Conservation (phyloP, 2,888 invertebrate species). For the Ophraella communa region DNA sequence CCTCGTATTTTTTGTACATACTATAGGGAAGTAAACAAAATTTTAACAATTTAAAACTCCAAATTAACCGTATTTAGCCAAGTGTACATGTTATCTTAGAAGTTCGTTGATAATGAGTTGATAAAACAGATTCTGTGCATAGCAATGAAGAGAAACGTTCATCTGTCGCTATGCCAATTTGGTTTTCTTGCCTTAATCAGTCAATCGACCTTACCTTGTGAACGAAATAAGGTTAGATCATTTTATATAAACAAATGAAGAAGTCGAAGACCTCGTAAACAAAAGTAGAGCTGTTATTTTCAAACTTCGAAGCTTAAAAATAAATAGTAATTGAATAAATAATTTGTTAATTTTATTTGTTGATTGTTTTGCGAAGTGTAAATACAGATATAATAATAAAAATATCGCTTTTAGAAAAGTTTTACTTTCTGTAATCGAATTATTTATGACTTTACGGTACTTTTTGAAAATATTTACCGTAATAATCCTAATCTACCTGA, state of each 20-base stretch:
- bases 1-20: no score
- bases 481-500: background rate
- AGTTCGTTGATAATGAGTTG: background rate
- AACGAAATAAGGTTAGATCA: conserved; percentile 46
- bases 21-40: no score
- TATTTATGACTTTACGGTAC: no score
- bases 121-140: conserved; percentile 15
- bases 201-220: conserved; percentile 37
- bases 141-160: conserved; percentile 43
- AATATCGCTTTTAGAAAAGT: no score
- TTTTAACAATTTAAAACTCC: background rate
- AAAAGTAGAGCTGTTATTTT: conserved; percentile 42
- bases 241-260: conserved; percentile 44
- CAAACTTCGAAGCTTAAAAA: background rate
- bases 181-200: conserved; percentile 42
- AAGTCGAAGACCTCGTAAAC: conserved; percentile 44
- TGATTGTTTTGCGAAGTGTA: no score
- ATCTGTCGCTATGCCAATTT: conserved; percentile 36
- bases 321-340: no score
- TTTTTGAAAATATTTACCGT: background rate
- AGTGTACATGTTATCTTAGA: background rate
- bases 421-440: no score
- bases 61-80: background rate
- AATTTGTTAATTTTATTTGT: no score
- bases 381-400: no score